These are phyloP conservation scores for Leptinotarsa rubiginosa DNA, from an alignment of 2,888 invertebrate species.

Conservation along the genomic window DNA sequence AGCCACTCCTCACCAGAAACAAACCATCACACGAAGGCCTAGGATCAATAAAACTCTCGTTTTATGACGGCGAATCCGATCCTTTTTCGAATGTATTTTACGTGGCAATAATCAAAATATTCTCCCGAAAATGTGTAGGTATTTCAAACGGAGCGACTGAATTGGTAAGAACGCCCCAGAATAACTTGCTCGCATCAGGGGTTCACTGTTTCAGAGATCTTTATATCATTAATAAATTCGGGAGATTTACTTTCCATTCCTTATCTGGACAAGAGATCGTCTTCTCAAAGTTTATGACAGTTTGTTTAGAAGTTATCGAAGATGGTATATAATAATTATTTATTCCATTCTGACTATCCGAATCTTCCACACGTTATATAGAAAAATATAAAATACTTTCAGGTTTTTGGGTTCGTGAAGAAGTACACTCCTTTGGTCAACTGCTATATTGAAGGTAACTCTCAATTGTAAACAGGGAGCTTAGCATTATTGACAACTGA, in stretches of 20 bases:
- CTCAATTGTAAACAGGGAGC: no score
- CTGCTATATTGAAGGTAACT: no score
- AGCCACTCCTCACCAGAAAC: neutral
- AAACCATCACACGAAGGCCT: neutral
- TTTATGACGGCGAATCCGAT: slow-evolving; percentile 8
- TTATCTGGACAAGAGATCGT: neutral
- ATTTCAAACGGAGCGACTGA: slow-evolving; percentile 4
- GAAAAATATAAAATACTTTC: no score
- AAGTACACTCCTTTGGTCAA: no score
- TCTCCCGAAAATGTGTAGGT: slow-evolving; percentile 32
- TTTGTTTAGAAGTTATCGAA: neutral
- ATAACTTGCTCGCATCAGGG: neutral
- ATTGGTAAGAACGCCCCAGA: neutral
- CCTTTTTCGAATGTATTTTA: neutral
- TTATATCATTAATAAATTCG: neutral
- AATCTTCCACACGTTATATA: no score
- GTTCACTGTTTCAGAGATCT: neutral
- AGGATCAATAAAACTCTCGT: neutral
- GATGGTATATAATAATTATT: neutral
- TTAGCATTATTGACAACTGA: no score
- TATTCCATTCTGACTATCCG: neutral
- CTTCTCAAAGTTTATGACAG: neutral
- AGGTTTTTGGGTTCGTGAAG: no score
- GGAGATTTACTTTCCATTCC: neutral
- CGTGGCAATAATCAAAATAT: slow-evolving; percentile 33